Conservation (phyloP, 1,140 invertebrate species). For the Megalopta genalis region DNA sequence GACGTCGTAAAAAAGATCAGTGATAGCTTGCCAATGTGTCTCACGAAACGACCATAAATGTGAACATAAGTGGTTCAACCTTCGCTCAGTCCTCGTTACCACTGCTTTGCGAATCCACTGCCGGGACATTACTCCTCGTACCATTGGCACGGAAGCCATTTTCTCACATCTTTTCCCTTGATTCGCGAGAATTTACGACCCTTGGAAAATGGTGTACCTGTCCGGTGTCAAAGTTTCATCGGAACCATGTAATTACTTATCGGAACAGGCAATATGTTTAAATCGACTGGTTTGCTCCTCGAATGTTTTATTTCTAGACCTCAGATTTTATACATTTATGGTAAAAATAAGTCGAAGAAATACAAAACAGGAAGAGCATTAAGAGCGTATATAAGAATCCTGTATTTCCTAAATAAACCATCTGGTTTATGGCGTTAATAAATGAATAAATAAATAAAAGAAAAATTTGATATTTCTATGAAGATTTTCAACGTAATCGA, state of each 20-base stretch:
- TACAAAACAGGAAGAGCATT: too few relatives aligned
- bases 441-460: too few relatives aligned
- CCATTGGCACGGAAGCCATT: slow-evolving; percentile 1
- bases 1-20: slow-evolving; percentile 20
- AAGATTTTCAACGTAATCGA: too few relatives aligned
- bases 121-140: slow-evolving; percentile 9
- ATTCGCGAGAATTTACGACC: background rate
- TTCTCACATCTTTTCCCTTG: slow-evolving; percentile 2
- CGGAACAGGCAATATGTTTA: background rate
- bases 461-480: too few relatives aligned
- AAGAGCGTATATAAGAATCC: too few relatives aligned
- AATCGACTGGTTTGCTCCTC: background rate
- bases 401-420: too few relatives aligned
- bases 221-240: background rate
- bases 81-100: slow-evolving; percentile 31
- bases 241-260: background rate
- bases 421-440: too few relatives aligned
- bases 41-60: slow-evolving; percentile 35
- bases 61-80: slow-evolving; percentile 31
- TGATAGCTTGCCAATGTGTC: slow-evolving; percentile 11
- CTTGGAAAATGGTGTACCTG: background rate
- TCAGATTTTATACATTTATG: too few relatives aligned
- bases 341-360: too few relatives aligned
- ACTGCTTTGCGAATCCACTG: slow-evolving; percentile 16
- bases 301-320: too few relatives aligned